Conservation (phyloP, 1,140 invertebrate species). For the Pomacea maculata region DNA sequence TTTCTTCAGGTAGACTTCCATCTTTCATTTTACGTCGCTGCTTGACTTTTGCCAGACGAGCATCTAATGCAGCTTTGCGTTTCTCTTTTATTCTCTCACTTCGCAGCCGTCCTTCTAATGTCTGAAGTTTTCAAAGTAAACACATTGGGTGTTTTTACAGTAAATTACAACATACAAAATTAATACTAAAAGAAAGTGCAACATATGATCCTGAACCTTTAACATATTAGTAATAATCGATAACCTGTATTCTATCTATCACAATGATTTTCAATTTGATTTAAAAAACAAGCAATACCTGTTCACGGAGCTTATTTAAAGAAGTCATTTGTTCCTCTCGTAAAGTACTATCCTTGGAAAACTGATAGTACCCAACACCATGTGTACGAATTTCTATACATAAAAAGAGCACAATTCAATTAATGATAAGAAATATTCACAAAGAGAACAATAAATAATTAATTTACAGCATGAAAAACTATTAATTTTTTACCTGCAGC, state of each 20-base stretch:
- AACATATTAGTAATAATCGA: too few relatives aligned
- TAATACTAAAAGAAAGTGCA: too few relatives aligned
- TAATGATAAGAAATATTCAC: too few relatives aligned
- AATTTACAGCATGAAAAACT: too few relatives aligned
- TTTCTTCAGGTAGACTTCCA: slow-evolving; percentile 52
- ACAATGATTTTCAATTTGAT: neutral
- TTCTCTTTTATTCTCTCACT: slow-evolving; percentile 73
- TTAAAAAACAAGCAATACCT: slow-evolving; percentile 34
- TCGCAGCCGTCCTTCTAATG: slow-evolving; percentile 73
- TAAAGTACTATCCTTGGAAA: slow-evolving; percentile 83
- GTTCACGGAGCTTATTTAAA: slow-evolving; percentile 74
- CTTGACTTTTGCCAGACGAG: slow-evolving; percentile 80
- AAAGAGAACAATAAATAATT: too few relatives aligned
- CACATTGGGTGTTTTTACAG: too few relatives aligned
- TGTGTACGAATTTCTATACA: slow-evolving; percentile 83
- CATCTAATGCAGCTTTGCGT: slow-evolving; percentile 76
- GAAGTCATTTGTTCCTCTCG: slow-evolving; percentile 80
- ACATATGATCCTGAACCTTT: too few relatives aligned
- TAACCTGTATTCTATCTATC: too few relatives aligned
- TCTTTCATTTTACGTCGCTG: slow-evolving; percentile 79
- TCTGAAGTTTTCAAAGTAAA: slow-evolving; percentile 66
- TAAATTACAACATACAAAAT: too few relatives aligned
- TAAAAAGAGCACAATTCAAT: slow-evolving; percentile 20
- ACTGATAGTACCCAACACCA: slow-evolving; percentile 88
- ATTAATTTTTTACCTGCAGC: too few relatives aligned